Evolutionary conservation across 1,140 invertebrate species (phyloP).

Genomic region (Melanaphis sacchari): DNA sequence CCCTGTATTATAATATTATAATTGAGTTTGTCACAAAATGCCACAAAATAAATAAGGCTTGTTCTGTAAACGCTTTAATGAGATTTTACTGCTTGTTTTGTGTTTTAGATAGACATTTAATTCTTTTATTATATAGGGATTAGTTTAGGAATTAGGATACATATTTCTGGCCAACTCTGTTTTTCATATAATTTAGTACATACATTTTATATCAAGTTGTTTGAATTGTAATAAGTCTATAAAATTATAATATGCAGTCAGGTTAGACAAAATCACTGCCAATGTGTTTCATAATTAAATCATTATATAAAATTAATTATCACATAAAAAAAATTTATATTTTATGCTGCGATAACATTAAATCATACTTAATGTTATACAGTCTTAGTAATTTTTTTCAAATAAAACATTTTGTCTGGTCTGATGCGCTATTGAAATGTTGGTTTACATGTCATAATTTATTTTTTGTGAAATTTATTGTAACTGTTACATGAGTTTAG

Average conservation of each 20-base stretch:
- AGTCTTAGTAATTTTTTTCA: background rate
- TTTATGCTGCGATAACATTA: too few relatives aligned
- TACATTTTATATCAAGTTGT: background rate
- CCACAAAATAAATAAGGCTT: background rate
- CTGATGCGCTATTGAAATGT: background rate
- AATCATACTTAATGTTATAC: too few relatives aligned
- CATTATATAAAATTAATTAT: too few relatives aligned
- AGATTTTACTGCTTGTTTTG: background rate
- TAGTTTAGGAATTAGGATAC: background rate
- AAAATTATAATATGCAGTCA: background rate
- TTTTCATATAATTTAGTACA: too few relatives aligned
- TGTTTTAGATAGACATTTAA: background rate
- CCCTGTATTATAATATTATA: too few relatives aligned
- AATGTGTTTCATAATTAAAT: background rate
- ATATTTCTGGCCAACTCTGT: background rate
- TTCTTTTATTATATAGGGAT: background rate
- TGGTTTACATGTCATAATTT: background rate
- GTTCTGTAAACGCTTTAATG: background rate
- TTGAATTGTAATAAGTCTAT: conserved; percentile 7
- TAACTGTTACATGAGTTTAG: background rate
- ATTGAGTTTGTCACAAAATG: background rate
- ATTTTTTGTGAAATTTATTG: conserved; percentile 1
- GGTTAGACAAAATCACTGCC: background rate
- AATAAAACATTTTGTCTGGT: background rate
- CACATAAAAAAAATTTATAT: too few relatives aligned